Conservation (phyloP, 2,888 invertebrate species). For the Macrophya alboannulata region DNA sequence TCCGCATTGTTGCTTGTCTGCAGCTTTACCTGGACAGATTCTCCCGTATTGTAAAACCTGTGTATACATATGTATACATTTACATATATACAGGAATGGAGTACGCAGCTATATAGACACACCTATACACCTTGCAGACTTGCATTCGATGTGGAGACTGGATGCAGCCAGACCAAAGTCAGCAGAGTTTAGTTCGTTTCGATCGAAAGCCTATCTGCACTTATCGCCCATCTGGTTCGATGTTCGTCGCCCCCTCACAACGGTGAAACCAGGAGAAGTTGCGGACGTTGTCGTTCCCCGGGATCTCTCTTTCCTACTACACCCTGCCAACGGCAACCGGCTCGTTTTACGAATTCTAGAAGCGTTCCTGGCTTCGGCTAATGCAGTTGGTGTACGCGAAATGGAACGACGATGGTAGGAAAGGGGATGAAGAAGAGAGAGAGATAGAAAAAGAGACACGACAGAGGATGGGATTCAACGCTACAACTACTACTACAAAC, state of each 20-base stretch:
- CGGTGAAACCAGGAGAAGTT: conserved; percentile 17
- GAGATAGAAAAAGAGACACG: neutral
- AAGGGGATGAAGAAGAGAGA: neutral
- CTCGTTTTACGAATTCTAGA: conserved; percentile 61
- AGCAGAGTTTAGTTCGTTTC: conserved; percentile 12
- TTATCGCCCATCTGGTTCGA: conserved; percentile 53
- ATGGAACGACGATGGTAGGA: conserved; percentile 45
- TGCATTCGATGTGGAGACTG: neutral
- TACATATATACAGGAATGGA: neutral
- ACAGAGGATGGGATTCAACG: conserved; percentile 15
- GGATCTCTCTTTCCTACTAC: conserved; percentile 4
- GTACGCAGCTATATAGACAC: too few relatives aligned
- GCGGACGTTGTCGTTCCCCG: conserved; percentile 51
- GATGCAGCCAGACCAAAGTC: conserved; percentile 25
- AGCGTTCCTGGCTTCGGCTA: conserved; percentile 59
- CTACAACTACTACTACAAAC: neutral
- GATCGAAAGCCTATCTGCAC: conserved; percentile 51
- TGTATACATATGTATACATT: too few relatives aligned
- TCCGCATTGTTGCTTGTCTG: too few relatives aligned
- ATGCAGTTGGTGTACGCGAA: conserved; percentile 61
- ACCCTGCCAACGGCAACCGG: conserved; percentile 54
- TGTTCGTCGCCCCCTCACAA: neutral
- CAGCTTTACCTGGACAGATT: too few relatives aligned
- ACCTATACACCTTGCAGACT: neutral
- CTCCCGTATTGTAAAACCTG: neutral